These are phyloP conservation scores for Toxonevra muliebris DNA, from an alignment of 2,888 invertebrate species.

Conservation along the genomic window DNA sequence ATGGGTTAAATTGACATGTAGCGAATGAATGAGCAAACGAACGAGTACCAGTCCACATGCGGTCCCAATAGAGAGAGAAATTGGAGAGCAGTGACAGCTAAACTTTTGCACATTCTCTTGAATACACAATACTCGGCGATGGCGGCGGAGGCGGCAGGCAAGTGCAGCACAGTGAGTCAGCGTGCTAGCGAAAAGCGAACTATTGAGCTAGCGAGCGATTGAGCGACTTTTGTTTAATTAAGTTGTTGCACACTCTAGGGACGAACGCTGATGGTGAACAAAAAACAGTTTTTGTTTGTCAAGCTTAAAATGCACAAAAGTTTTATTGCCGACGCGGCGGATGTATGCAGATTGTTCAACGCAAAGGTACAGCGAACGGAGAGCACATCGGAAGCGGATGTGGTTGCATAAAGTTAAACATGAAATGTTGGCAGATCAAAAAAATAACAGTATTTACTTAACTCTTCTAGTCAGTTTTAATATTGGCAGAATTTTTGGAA, in stretches of 20 bases:
- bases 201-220: slow-evolving; percentile 13
- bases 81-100: background rate
- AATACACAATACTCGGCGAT: background rate
- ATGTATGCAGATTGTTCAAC: slow-evolving; percentile 1
- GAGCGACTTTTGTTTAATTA: slow-evolving; percentile 32
- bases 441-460: no score
- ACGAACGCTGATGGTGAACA: slow-evolving; percentile 9
- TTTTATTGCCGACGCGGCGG: slow-evolving; percentile 17
- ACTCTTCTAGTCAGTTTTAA: no score
- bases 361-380: slow-evolving; percentile 1
- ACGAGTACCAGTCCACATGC: background rate
- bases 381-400: no score
- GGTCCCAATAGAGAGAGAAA: background rate
- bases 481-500: no score
- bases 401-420: no score
- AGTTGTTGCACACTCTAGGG: slow-evolving; percentile 29
- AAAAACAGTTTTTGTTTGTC: background rate
- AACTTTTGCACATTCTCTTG: background rate
- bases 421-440: no score
- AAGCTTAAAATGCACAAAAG: background rate
- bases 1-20: background rate
- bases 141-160: background rate
- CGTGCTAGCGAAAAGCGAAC: background rate
- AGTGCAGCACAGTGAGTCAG: background rate
- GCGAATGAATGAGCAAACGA: background rate